Evolutionary conservation across 2,797 vertebrate species (phyloP).

Genomic region (Tarsius wallacei): DNA sequence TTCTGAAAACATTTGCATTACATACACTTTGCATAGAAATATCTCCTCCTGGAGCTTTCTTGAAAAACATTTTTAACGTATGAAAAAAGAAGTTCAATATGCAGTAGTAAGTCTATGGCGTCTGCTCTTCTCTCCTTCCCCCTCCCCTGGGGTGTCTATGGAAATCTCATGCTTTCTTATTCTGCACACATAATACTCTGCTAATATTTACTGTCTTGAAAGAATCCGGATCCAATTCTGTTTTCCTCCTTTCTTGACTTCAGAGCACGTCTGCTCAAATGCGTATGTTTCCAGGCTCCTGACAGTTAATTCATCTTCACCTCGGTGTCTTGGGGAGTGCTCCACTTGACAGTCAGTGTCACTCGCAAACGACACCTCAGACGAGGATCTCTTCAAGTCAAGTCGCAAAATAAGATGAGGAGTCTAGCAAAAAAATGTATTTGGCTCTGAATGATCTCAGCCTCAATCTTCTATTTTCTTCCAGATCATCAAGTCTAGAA

Average conservation of each 20-base stretch:
- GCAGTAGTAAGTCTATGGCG: not conserved
- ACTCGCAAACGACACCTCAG: not conserved
- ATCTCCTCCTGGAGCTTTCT: not conserved
- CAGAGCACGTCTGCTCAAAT: constrained; percentile 15
- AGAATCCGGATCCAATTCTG: not conserved
- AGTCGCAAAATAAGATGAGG: constrained; percentile 25
- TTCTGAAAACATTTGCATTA: constrained; percentile 2
- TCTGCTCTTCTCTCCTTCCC: not conserved
- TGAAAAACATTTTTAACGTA: constrained; percentile 37
- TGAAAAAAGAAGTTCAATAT: not conserved
- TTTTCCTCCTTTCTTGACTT: constrained; percentile 15
- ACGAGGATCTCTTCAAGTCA: not conserved
- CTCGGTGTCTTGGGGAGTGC: not conserved
- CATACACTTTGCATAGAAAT: not conserved
- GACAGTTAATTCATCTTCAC: not conserved
- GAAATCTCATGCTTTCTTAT: constrained; percentile 12
- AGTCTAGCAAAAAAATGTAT: not conserved
- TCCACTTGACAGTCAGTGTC: constrained; percentile 4
- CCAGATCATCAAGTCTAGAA: not conserved
- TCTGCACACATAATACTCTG: constrained; percentile 26
- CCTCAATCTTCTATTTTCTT: not conserved
- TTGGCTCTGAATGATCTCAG: not conserved
- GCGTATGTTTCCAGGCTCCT: constrained; percentile 4
- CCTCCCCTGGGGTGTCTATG: not conserved
- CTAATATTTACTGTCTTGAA: not conserved